A percentile compares a stretch with the other conserved stretches of the same genome.
phyloP scores from a whole-genome alignment of 1,140 invertebrate species.

The Parapsyche elsis region DNA sequence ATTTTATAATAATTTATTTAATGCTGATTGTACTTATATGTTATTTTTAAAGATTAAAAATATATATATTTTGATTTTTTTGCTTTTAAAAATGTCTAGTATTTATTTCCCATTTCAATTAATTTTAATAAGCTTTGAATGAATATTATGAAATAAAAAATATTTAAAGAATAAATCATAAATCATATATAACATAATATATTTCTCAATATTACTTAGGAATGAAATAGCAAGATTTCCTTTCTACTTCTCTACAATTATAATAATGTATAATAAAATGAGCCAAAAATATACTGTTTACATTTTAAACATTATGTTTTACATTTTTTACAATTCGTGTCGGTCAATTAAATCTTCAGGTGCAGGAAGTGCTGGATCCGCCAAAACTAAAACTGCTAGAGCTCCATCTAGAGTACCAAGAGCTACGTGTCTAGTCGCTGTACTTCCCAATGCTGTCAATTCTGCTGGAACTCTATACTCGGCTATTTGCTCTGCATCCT shows the following conservation, averaged over 20 bases:
- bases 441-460: slow-evolving; percentile 78
- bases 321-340: slow-evolving; percentile 17
- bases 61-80: slow-evolving; percentile 31
- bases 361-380: slow-evolving; percentile 74
- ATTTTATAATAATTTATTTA: slow-evolving; percentile 39
- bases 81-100: slow-evolving; percentile 7
- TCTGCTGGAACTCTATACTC: slow-evolving; percentile 94
- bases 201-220: too few species aligned
- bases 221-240: too few species aligned
- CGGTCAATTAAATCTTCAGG: slow-evolving; percentile 51
- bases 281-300: background rate
- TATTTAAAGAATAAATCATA: too few species aligned
- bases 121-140: too few species aligned
- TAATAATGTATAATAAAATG: too few species aligned
- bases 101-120: too few species aligned
- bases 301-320: background rate
- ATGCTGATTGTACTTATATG: slow-evolving; percentile 34
- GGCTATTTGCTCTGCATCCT: slow-evolving; percentile 89
- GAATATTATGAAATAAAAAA: too few species aligned
- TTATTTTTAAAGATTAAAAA: slow-evolving; percentile 33
- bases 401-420: slow-evolving; percentile 94
- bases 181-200: too few species aligned
- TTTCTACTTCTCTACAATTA: too few species aligned
- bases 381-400: slow-evolving; percentile 90
- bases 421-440: slow-evolving; percentile 81